Evolutionary conservation across 2,113 vertebrate species (phyloP).

Genomic region (Pterocles orientalis): DNA sequence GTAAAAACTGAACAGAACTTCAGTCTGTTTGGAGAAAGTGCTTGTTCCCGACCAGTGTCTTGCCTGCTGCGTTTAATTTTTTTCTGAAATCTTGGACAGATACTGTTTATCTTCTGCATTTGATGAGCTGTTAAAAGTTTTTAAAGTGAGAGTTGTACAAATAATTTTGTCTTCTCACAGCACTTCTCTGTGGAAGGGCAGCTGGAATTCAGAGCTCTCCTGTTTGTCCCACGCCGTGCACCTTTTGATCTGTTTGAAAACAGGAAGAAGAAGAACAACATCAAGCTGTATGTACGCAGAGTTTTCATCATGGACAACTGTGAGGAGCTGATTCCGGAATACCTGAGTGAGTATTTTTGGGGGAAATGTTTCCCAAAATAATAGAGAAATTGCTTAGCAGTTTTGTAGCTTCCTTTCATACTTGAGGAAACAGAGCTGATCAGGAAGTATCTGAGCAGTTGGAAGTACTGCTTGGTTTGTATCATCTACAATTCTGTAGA

Average conservation of each 20-base stretch:
- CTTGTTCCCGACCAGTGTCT: fast-evolving
- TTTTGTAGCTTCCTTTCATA: fast-evolving
- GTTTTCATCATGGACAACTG: constrained; percentile 99
- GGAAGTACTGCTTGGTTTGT: fast-evolving
- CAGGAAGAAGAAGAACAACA: constrained; percentile 96
- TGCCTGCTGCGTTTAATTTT: fast-evolving
- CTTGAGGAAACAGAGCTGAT: not conserved
- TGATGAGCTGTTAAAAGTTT: not conserved
- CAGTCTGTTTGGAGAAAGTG: fast-evolving
- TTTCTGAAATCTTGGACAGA: fast-evolving
- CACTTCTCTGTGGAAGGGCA: constrained; percentile 98
- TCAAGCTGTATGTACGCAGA: constrained; percentile 93
- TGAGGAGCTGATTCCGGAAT: constrained; percentile 94
- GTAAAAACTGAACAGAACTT: fast-evolving
- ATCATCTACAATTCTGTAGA: fast-evolving
- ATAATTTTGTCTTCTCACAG: constrained; percentile 20
- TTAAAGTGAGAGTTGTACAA: fast-evolving
- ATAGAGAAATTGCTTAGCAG: fast-evolving
- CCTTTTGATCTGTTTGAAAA: constrained; percentile 96
- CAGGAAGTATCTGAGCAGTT: fast-evolving
- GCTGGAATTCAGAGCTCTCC: constrained; percentile 91
- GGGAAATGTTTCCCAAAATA: fast-evolving
- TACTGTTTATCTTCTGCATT: fast-evolving
- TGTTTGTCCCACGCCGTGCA: constrained; percentile 92
- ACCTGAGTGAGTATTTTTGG: constrained; percentile 86